phyloP scores from a whole-genome alignment of 1,140 invertebrate species.

The Cherax quadricarinatus region DNA sequence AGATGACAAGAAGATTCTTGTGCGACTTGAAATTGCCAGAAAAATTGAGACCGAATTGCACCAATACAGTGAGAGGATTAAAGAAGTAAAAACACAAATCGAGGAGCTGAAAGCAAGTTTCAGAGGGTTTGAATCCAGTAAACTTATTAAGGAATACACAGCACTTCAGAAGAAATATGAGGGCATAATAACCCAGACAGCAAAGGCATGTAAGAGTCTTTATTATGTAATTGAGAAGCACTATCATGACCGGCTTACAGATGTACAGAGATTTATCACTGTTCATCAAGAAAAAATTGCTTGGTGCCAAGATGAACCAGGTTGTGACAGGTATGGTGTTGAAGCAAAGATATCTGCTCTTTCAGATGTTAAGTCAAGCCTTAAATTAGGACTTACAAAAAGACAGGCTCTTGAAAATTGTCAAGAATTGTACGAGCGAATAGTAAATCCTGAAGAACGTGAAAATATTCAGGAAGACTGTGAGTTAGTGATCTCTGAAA shows the following conservation, averaged over 20 bases:
- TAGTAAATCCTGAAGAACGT: constrained; percentile 71
- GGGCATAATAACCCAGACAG: constrained; percentile 84
- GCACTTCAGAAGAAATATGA: constrained; percentile 87
- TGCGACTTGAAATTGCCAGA: constrained; percentile 85
- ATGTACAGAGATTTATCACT: constrained; percentile 86
- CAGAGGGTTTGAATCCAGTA: constrained; percentile 86
- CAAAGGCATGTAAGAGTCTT: constrained; percentile 89
- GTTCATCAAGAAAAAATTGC: constrained; percentile 90
- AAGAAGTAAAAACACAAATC: constrained; percentile 83
- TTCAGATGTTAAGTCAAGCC: constrained; percentile 85
- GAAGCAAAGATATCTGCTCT: constrained; percentile 92
- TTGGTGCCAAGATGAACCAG: constrained; percentile 93
- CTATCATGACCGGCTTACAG: constrained; percentile 89
- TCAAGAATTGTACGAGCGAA: constrained; percentile 71
- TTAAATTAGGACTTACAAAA: constrained; percentile 78
- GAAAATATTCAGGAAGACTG: constrained; percentile 73
- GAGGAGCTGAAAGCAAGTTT: constrained; percentile 86
- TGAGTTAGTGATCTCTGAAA: constrained; percentile 80
- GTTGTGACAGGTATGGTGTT: constrained; percentile 93
- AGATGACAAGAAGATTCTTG: constrained; percentile 88
- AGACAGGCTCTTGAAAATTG: constrained; percentile 73
- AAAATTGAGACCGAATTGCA: constrained; percentile 84
- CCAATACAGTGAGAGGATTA: constrained; percentile 80
- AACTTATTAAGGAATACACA: constrained; percentile 86
- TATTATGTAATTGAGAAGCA: constrained; percentile 90